A percentile compares a stretch with the other conserved stretches of the same genome.
These are phyloP conservation scores for Habroteleia sp. DNA, from an alignment of 2,888 invertebrate genomes.

Conservation along the genomic window DNA sequence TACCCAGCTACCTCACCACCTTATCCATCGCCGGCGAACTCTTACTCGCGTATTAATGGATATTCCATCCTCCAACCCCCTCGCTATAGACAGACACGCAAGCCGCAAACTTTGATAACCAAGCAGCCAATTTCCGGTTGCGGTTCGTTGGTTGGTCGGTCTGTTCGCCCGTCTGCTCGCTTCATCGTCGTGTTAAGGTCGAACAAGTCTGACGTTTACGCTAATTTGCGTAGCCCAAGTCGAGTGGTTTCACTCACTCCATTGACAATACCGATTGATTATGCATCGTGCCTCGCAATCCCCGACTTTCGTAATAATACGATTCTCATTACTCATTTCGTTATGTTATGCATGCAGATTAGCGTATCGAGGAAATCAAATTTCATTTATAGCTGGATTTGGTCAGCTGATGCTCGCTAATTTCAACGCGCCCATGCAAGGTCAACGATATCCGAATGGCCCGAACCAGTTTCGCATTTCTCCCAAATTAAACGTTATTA, in stretches of 20 bases:
- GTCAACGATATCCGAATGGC: not conserved
- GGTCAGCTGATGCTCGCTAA: not conserved
- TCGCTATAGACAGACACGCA: slow-evolving; percentile 77
- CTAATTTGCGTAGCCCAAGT: slow-evolving; percentile 66
- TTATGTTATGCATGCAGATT: slow-evolving; percentile 39
- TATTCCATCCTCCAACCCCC: slow-evolving; percentile 70
- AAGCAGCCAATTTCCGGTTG: slow-evolving; percentile 81
- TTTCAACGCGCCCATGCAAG: not conserved
- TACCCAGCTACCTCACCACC: slow-evolving; percentile 74
- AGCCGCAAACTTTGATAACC: slow-evolving; percentile 81
- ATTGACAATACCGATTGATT: slow-evolving; percentile 65
- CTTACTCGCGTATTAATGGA: slow-evolving; percentile 80
- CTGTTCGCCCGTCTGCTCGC: slow-evolving; percentile 70
- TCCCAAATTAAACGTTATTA: slow-evolving; percentile 22
- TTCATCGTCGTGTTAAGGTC: slow-evolving; percentile 74
- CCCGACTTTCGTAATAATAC: slow-evolving; percentile 37
- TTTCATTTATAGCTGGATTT: slow-evolving; percentile 13
- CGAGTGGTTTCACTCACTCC: slow-evolving; percentile 53
- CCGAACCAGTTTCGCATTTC: not conserved
- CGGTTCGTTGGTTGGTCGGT: slow-evolving; percentile 73
- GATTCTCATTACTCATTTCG: slow-evolving; percentile 26
- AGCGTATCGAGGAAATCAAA: slow-evolving; percentile 17
- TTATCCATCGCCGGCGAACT: slow-evolving; percentile 71
- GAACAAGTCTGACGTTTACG: slow-evolving; percentile 66
- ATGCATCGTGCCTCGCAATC: slow-evolving; percentile 56